phyloP scores from a whole-genome alignment of 2,888 invertebrate genomes.

The Sussaba pulchella region DNA sequence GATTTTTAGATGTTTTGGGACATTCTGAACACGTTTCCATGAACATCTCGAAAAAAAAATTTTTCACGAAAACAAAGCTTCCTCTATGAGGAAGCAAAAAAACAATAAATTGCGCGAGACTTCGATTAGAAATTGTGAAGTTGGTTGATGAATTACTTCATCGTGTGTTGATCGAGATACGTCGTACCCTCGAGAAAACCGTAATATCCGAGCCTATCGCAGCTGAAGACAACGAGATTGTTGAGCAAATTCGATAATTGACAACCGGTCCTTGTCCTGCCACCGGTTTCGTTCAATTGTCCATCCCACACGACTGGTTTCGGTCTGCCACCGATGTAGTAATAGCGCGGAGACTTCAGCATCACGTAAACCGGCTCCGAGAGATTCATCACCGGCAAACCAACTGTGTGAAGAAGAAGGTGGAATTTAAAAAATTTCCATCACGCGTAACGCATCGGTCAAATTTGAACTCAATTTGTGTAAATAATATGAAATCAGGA shows the following conservation, averaged over 20 bases:
- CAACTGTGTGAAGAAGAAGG: conserved; percentile 84
- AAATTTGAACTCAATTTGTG: too few relatives aligned
- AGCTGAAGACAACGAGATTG: conserved; percentile 91
- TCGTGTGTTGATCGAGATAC: conserved; percentile 85
- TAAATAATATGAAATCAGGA: too few relatives aligned
- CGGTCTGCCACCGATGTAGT: conserved; percentile 86
- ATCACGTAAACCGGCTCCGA: conserved; percentile 90
- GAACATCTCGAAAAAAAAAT: too few relatives aligned
- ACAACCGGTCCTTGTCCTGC: conserved; percentile 91
- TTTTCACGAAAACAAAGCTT: too few relatives aligned
- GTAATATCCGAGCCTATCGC: conserved; percentile 92
- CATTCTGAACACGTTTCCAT: too few relatives aligned
- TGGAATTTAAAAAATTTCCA: conserved; percentile 22
- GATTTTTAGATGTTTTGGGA: too few relatives aligned
- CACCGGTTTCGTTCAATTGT: conserved; percentile 86
- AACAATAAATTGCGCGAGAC: too few relatives aligned
- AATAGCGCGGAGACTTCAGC: conserved; percentile 85
- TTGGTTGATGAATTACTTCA: conserved; percentile 73
- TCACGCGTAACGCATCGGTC: background rate
- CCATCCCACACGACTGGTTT: conserved; percentile 91
- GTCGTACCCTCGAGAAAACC: conserved; percentile 91
- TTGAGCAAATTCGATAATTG: conserved; percentile 87
- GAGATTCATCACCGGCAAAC: conserved; percentile 86
- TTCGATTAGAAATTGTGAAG: too few relatives aligned
- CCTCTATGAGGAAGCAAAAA: too few relatives aligned